Evolutionary conservation across 1,140 invertebrate species (phyloP), one percentile per base, ranked within the genome.

Genomic region (Luehdorfia chinensis): DNA sequence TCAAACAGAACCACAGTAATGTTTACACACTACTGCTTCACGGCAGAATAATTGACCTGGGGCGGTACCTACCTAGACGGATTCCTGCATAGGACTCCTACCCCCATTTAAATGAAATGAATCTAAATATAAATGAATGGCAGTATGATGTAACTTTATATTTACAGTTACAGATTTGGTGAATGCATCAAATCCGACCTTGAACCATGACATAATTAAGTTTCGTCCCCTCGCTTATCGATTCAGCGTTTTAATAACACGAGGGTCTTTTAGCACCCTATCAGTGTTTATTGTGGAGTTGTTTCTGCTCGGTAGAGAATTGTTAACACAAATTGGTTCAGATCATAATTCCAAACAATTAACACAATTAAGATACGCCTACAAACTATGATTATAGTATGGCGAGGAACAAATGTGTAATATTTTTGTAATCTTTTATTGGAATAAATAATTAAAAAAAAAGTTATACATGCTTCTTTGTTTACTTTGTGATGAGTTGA

Each of bases 121-220:
- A n/a, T n/a, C n/a, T n/a, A n/a, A n/a, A n/a, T n/a, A n/a, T n/a
- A n/a, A n/a, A n/a, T n/a, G n/a, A n/a, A n/a, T n/a, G n/a, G n/a
- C n/a, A n/a, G n/a, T n/a, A n/a, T n/a, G n/a, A n/a, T n/a, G n/a
- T n/a, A n/a, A n/a, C n/a, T n/a, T n/a, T n/a, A 31, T 31, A 11
- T 12, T 31, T 12, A 11, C 28, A 31, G 8, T 3, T 7, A 28
- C 25, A 21, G 6, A 21, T 3, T 21, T 21, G 19, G 6, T 47
- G 57, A 53, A 39, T 63, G 66, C 68, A 70, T 50, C 57, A 18
- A 45, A 25, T 36, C 43, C 51, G 75, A 79, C 75, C 75, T 79
- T 79, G 75, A 76, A 63, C 55, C 50, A 49, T 70, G 73, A 71
- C 65, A 71, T 75, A 75, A 79, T 76, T 67, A 75, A 67, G 66